Evolutionary conservation across 1,140 invertebrate species (phyloP), one percentile per base, ranked within the genome.

Genomic region (Leptopilina clavipes): DNA sequence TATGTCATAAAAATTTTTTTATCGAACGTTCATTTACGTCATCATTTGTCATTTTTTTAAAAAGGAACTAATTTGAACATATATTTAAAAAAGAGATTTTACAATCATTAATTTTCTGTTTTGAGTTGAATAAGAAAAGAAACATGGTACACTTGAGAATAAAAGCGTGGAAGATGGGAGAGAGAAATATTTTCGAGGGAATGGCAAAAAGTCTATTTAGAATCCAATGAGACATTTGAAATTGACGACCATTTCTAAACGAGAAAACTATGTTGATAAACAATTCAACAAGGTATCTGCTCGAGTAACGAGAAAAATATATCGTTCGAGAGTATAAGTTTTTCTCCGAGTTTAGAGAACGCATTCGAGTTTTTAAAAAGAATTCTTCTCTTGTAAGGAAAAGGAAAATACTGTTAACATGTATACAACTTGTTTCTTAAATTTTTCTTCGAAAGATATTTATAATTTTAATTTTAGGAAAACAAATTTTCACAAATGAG

Each of bases 171-270:
- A 40, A 65, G 14, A 65, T 65, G 22, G n/a, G n/a, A n/a, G n/a
- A n/a, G n/a, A 31, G 22, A 65, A 65, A 65, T 54, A 31, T 31
- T 59, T 14, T 65, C 22, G 59, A n/a, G 6, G 14, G 25, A 65
- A n/a, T 40, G 9, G 12, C 11, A 12, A 65, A 65, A 65, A 65
- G 22, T 65, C 59, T 31, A 65, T 40, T 59, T 65, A 65, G 22
- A 65, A 65, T n/a, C 12, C 59, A 31, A 65, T 31, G 14, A 65
- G 59, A 65, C 59, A 22, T 65, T 65, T 37, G 59, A 65, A 65
- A 65, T 65, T 65, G 59, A 65, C 25, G 22, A 65, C 12, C 22
- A 65, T 31, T 65, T 65, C 22, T 25, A 31, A 31, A 65, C 19
- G 56, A 65, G 56, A 65, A 65, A 65, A 25, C 25, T 31, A 10